Evolutionary conservation across 2,797 vertebrate genomes (phyloP).

Genomic region (Scomberomorus guttatus): DNA sequence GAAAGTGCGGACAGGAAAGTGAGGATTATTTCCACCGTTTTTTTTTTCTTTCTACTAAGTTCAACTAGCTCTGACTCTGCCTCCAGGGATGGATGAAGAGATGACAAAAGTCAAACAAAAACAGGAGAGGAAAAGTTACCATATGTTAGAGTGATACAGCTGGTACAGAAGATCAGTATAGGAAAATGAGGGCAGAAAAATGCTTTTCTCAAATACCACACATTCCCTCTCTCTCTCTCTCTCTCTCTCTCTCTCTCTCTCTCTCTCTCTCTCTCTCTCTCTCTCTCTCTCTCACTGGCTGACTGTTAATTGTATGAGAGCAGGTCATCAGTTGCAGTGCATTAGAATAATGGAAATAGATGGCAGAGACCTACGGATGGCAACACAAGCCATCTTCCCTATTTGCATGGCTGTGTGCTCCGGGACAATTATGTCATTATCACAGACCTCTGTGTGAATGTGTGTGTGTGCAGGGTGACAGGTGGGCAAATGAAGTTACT

Average conservation of each 20-base stretch:
- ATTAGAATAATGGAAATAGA: constrained; percentile 87
- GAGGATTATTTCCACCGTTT: constrained; percentile 29
- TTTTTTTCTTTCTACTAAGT: constrained; percentile 16
- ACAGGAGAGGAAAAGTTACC: constrained; percentile 47
- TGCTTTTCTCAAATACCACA: constrained; percentile 61
- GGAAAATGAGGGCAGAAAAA: constrained; percentile 66
- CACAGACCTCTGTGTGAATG: constrained; percentile 61
- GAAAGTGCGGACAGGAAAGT: constrained; percentile 29
- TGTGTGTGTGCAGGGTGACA: constrained; percentile 52
- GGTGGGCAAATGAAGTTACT: constrained; percentile 66
- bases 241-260: constrained; percentile 40
- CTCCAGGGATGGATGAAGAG: constrained; percentile 44
- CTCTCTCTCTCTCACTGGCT: constrained; percentile 54
- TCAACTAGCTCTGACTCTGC: constrained; percentile 15
- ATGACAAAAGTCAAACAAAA: constrained; percentile 53
- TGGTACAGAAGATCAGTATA: constrained; percentile 53
- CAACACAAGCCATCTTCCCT: constrained; percentile 83
- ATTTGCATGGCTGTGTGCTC: constrained; percentile 83
- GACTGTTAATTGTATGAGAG: constrained; percentile 81
- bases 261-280: constrained; percentile 23
- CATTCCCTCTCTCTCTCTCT: constrained; percentile 46
- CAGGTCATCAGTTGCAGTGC: constrained; percentile 83
- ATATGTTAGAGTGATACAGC: constrained; percentile 55
- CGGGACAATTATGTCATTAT: constrained; percentile 85
- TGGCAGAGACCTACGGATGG: constrained; percentile 82